Evolutionary conservation across 2,113 vertebrate species (phyloP).

Genomic region (Pontoporia blainvillei): DNA sequence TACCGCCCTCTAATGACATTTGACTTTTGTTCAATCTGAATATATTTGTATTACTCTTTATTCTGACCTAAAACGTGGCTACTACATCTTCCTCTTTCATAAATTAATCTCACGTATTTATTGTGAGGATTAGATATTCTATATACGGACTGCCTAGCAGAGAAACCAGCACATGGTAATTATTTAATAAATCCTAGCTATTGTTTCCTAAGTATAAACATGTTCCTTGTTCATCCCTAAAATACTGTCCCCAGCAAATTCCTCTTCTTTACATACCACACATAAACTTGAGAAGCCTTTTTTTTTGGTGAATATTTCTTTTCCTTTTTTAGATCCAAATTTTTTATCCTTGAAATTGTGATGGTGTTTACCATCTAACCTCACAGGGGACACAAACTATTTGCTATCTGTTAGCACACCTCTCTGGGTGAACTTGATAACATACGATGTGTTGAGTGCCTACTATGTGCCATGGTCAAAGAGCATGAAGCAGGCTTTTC

Average conservation of each 20-base stretch:
- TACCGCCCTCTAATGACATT: not conserved
- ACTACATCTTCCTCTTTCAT: not conserved
- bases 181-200: not conserved
- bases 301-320: not conserved
- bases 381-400: not conserved
- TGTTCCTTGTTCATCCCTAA: not conserved
- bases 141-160: not conserved
- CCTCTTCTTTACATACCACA: not conserved
- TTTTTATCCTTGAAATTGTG: not conserved
- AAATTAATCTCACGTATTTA: not conserved
- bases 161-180: not conserved
- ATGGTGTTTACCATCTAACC: not conserved
- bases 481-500: not conserved
- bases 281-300: not conserved
- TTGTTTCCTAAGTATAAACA: not conserved
- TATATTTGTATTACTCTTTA: not conserved
- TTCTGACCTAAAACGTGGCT: constrained; percentile 2
- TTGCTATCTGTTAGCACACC: not conserved
- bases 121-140: constrained; percentile 11
- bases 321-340: not conserved
- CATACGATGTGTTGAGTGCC: not conserved
- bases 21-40: not conserved
- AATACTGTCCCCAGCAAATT: not conserved
- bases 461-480: not conserved
- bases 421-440: not conserved